Evolutionary conservation across 2,888 invertebrate genomes (phyloP).

Genomic region (Orchestes rusci): DNA sequence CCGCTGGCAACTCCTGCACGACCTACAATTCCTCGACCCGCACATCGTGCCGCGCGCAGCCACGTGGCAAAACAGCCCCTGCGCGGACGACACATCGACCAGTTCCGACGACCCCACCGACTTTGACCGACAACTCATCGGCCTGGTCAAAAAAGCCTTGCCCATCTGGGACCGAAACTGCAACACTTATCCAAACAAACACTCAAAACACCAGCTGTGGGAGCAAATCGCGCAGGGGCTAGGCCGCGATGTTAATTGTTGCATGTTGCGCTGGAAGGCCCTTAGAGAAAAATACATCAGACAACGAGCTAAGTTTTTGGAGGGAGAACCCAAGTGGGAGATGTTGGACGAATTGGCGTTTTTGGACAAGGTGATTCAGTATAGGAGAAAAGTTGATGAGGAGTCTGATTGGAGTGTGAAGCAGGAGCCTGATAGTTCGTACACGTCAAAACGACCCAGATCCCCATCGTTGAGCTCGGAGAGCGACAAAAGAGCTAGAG

Average conservation of each 20-base stretch:
- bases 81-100: slow-evolving; percentile 6
- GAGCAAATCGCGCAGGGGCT: slow-evolving; percentile 29
- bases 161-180: slow-evolving; percentile 36
- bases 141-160: slow-evolving; percentile 30
- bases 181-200: slow-evolving; percentile 33
- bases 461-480: slow-evolving; percentile 23
- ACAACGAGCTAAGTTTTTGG: slow-evolving; percentile 33
- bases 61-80: slow-evolving; percentile 3
- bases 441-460: slow-evolving; percentile 16
- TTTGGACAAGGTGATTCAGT: slow-evolving; percentile 35
- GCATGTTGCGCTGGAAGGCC: slow-evolving; percentile 36
- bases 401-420: slow-evolving; percentile 26
- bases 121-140: slow-evolving; percentile 32
- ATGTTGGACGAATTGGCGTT: slow-evolving; percentile 34
- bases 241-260: slow-evolving; percentile 30
- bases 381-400: slow-evolving; percentile 29
- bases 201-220: slow-evolving; percentile 33
- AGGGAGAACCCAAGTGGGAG: slow-evolving; percentile 35
- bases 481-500: slow-evolving; percentile 1
- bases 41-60: slow-evolving; percentile 32
- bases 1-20: slow-evolving; percentile 31
- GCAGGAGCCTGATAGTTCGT: slow-evolving; percentile 30
- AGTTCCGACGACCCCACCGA: slow-evolving; percentile 24
- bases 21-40: slow-evolving; percentile 32
- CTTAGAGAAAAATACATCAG: slow-evolving; percentile 36